Evolutionary conservation across 2,113 vertebrate genomes (phyloP), one percentile per base, ranked within the genome.

Genomic region (Eonycteris spelaea): DNA sequence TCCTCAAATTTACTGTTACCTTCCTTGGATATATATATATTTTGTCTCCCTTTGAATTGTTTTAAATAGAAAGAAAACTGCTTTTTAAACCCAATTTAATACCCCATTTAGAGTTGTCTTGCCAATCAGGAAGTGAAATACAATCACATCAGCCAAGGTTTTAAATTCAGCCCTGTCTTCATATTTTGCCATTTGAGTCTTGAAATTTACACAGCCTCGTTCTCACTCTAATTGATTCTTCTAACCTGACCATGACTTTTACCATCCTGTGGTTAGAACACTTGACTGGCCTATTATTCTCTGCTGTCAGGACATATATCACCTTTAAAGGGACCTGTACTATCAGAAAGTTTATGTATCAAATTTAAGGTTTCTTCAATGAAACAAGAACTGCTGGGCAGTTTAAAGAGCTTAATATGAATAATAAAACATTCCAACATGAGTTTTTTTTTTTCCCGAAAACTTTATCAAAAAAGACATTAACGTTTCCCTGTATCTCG

Each of bases 191-290:
- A 85, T 96, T 92, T 96, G 94, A 97, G 98, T 98, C 98, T 93
- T 98, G 98, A 98, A 98, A 98, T 98, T 98, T 98, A 98, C 97
- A 97, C 98, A 98, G 26, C 35, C 95, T 97, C 75, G 1, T 97
- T 98, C 97, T 94, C 86, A 93, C 97, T 96, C 97, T 98, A 98
- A 98, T 98, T 98, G 98, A 98, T 98, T 98, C 98, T 96, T 98
- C 97, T 94, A 97, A 97, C 96, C 97, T 92, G 97, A 98, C 98
- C 97, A 51, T 97, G 98, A 96, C 98, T 98, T 98, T 97, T 88
- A 86, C 90, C 89, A 95, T 92, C 93, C 95, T 87, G 70, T 82
- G 86, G 89, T 92, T 96, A 97, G 97, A 98, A 86, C 74, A 0
- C 97, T 96, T 8, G 0, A 30, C 95, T 77, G 94, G 95, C 63